Evolutionary conservation across 2,797 vertebrate species (phyloP).

Genomic region (Acanthopagrus latus): DNA sequence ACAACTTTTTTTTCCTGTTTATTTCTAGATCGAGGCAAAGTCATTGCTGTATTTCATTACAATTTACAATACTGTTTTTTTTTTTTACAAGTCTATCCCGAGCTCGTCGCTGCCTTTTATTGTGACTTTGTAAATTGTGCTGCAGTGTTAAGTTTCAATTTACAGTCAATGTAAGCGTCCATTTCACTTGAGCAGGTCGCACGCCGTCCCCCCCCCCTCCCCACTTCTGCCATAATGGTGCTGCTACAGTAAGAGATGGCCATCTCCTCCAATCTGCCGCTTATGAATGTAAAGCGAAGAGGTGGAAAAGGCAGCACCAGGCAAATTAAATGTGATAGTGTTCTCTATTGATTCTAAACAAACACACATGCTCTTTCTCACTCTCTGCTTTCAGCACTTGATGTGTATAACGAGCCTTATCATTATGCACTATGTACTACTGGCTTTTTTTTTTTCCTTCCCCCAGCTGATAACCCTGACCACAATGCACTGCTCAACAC

Average conservation of each 20-base stretch:
- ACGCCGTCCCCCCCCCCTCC: conserved; percentile 24
- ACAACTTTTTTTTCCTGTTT: conserved; percentile 55
- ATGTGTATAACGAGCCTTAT: conserved; percentile 71
- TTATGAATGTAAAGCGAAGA: conserved; percentile 59
- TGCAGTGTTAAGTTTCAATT: conserved; percentile 79
- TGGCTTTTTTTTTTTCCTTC: conserved; percentile 24
- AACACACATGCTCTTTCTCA: conserved; percentile 58
- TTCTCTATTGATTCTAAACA: conserved; percentile 71
- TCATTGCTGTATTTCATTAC: conserved; percentile 77
- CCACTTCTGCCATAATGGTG: conserved; percentile 50
- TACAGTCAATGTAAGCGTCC: conserved; percentile 69
- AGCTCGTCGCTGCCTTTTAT: conserved; percentile 65
- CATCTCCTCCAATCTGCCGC: conserved; percentile 56
- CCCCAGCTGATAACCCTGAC: conserved; percentile 73
- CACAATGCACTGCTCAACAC: conserved; percentile 70
- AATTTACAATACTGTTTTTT: conserved; percentile 60
- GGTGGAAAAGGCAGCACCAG: conserved; percentile 50
- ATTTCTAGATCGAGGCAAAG: conserved; percentile 74
- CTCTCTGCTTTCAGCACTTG: conserved; percentile 57
- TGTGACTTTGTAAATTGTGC: conserved; percentile 74
- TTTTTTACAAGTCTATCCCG: conserved; percentile 68
- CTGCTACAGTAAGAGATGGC: conserved; percentile 38
- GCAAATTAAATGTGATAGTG: conserved; percentile 70
- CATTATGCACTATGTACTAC: conserved; percentile 65
- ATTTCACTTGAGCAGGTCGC: conserved; percentile 53